Evolutionary conservation across 2,113 vertebrate genomes (phyloP), one percentile per base, ranked within the genome.

Genomic region (Aspidoscelis tigris): DNA sequence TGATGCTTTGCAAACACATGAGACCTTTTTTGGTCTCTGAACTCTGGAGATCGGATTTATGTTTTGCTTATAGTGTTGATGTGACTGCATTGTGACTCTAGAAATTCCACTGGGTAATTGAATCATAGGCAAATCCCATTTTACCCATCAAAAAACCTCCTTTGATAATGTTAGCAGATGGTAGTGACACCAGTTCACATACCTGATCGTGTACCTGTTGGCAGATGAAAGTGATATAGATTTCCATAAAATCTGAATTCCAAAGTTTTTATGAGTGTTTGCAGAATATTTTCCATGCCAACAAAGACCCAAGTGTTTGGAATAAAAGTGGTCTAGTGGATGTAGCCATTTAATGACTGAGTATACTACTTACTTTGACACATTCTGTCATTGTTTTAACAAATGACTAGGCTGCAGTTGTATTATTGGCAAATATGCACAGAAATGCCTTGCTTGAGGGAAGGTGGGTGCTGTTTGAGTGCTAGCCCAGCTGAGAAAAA

Each of bases 91-190:
- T 65, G 80, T 76, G 70, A 73, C 43, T 53, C 41, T 64, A 83
- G 91, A 92, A 80, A 91, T 94, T 88, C 79, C 71, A 12, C 58
- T 66, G 20, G 69, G 50, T n/a, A 72, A 47, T 47, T 24, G 10
- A 83, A 64, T 80, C 64, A 2, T 3, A n/a, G 41, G 79, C 77
- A 9, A 33, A 9, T 84, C 43, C 79, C 66, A 9, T 22, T 79
- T 70, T 3, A 47, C 3, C 4, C 10, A 18, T 0, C 7, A 39
- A 76, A 10, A 44, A 74, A 21, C 0, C 0, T 7, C 84, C 26
- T 50, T 50, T 26, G 7, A 20, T 53, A 77, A 80, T 61, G 50
- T 2, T 24, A 83, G 82, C 41, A 78, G 58, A 12, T 39, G 77
- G 50, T 79, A 41, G 66, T 3, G 3, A 2, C 61, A 41, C 39